phyloP scores from a whole-genome alignment of 2,113 vertebrate species.

The Archocentrus centrarchus region DNA sequence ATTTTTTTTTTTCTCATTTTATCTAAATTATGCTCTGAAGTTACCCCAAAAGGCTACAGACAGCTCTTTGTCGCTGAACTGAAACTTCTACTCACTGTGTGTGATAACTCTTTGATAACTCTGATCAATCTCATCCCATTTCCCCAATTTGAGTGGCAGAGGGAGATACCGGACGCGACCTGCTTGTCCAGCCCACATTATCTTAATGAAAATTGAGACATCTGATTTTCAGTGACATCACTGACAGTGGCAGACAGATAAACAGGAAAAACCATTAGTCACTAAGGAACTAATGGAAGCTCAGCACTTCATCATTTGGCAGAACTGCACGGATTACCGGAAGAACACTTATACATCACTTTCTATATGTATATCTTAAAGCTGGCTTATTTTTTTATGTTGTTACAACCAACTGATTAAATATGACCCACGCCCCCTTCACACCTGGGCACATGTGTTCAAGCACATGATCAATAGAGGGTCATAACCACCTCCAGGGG shows the following conservation, averaged over 20 bases:
- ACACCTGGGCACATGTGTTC: no score
- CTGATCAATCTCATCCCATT: constrained; percentile 49
- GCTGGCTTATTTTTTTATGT: background rate
- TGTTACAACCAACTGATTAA: constrained; percentile 21
- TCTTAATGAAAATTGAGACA: constrained; percentile 65
- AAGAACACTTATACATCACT: background rate
- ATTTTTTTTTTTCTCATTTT: background rate
- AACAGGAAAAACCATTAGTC: constrained; percentile 21
- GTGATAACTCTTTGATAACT: constrained; percentile 37
- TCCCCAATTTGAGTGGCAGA: background rate
- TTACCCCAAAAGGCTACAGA: background rate
- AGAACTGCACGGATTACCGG: constrained; percentile 41
- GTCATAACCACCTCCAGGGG: no score
- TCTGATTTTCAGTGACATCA: constrained; percentile 62
- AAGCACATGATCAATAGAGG: no score
- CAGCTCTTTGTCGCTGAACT: background rate
- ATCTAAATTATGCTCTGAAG: background rate
- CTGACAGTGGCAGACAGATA: constrained; percentile 54
- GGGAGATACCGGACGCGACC: constrained; percentile 32
- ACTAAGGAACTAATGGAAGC: background rate
- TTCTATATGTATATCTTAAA: background rate
- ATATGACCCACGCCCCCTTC: no score
- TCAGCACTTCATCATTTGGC: constrained; percentile 43
- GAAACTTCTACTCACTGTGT: background rate
- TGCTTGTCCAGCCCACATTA: constrained; percentile 49